Evolutionary conservation across 2,113 vertebrate genomes (phyloP).

Genomic region (Epinephelus cyanopodus): DNA sequence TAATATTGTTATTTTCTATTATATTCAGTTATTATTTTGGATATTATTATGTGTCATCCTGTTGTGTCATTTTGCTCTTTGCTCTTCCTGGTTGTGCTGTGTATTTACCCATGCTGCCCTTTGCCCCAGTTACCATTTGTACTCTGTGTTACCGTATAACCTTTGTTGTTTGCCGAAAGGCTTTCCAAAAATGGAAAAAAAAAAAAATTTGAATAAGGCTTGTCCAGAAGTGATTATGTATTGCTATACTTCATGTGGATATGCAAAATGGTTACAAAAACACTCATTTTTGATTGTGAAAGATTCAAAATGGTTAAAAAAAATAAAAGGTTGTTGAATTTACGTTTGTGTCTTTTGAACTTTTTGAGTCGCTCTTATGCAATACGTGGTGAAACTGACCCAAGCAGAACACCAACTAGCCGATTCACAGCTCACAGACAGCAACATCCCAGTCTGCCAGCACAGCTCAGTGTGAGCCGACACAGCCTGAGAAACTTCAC

Average conservation of each 20-base stretch:
- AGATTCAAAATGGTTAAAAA: constrained; percentile 74
- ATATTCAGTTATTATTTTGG: constrained; percentile 74
- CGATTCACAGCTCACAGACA: constrained; percentile 32
- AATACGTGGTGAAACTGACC: too few species aligned
- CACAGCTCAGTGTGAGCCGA: not conserved
- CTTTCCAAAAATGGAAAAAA: constrained; percentile 65
- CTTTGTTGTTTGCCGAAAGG: constrained; percentile 79
- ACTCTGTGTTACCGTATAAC: constrained; percentile 80
- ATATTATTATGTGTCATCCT: constrained; percentile 70
- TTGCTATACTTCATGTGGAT: constrained; percentile 73
- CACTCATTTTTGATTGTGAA: constrained; percentile 70
- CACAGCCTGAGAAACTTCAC: constrained; percentile 9
- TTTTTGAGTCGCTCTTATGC: constrained; percentile 6
- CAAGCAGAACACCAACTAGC: not conserved
- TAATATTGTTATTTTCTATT: constrained; percentile 81
- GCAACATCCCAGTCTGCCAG: constrained; percentile 33
- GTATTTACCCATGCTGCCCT: constrained; percentile 75
- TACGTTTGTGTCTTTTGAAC: constrained; percentile 1
- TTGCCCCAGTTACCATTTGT: constrained; percentile 76
- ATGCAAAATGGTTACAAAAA: constrained; percentile 76
- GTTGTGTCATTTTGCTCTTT: constrained; percentile 75
- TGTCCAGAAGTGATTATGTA: constrained; percentile 72
- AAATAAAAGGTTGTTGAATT: constrained; percentile 79
- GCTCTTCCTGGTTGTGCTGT: constrained; percentile 82
- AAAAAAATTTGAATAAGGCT: constrained; percentile 43